Percentiles rank a stretch among this genome's conserved stretches.
Conservation (phyloP, 2,113 vertebrate genomes). For the Paramisgurnus dabryanus region DNA sequence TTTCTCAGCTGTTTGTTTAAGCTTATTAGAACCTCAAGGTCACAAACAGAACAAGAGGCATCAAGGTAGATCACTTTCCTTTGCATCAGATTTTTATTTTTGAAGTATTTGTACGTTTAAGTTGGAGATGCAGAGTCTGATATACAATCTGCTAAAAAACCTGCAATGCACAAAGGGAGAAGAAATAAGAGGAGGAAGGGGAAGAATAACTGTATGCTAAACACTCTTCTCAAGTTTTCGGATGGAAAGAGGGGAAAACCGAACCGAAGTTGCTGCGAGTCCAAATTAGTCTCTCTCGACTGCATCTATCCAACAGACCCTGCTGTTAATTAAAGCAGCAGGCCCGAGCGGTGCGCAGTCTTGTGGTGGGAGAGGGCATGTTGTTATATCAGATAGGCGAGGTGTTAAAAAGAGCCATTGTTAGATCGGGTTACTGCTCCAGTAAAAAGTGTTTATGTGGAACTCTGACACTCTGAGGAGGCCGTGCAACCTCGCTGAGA, state of each 20-base stretch:
- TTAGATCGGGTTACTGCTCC: constrained; percentile 64
- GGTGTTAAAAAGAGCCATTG: constrained; percentile 58
- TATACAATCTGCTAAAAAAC: constrained; percentile 60
- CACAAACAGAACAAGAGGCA: constrained; percentile 62
- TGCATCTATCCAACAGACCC: constrained; percentile 69
- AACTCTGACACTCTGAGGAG: constrained; percentile 51
- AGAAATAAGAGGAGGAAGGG: constrained; percentile 34
- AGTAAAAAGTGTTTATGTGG: constrained; percentile 60
- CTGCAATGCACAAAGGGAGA: constrained; percentile 45
- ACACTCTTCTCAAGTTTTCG: constrained; percentile 64
- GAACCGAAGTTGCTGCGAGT: constrained; percentile 62
- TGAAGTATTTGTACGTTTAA: constrained; percentile 70
- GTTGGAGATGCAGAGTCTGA: constrained; percentile 71
- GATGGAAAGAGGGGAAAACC: constrained; percentile 48
- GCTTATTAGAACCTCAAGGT: constrained; percentile 69
- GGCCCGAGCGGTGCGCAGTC: constrained; percentile 62
- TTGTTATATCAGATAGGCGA: constrained; percentile 42
- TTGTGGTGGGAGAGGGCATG: constrained; percentile 50
- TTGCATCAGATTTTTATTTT: constrained; percentile 70
- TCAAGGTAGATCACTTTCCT: constrained; percentile 58
- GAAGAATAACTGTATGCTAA: constrained; percentile 67
- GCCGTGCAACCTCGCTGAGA: constrained; percentile 20
- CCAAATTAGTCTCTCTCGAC: constrained; percentile 71
- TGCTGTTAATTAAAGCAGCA: constrained; percentile 75
- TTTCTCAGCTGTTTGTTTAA: constrained; percentile 67